phyloP scores from a whole-genome alignment of 2,888 invertebrate species.

The Cephus pygmeus region DNA sequence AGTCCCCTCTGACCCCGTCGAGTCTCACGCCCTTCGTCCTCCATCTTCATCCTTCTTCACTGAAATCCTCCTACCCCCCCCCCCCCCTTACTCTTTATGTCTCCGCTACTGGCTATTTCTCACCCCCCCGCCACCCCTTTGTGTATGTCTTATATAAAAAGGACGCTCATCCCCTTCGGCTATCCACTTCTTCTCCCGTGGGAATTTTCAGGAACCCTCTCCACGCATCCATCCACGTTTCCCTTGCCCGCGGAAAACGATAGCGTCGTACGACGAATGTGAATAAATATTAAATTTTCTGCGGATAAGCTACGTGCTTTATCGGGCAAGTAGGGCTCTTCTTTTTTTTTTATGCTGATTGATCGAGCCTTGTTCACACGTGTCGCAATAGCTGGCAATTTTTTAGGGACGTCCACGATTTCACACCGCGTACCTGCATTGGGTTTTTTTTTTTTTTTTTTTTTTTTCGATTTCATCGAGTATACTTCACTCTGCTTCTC shows the following conservation, averaged over 20 bases:
- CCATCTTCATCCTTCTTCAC: slow-evolving; percentile 15
- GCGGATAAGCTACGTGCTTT: slow-evolving; percentile 35
- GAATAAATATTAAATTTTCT: slow-evolving; percentile 63
- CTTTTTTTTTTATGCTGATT: slow-evolving; percentile 17
- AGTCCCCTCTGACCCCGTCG: slow-evolving; percentile 20
- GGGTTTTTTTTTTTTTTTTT: too few relatives aligned
- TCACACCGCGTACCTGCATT: not conserved
- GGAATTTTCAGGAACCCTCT: slow-evolving; percentile 46
- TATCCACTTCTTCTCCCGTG: slow-evolving; percentile 55
- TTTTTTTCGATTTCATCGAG: too few relatives aligned
- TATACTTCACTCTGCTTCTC: too few relatives aligned
- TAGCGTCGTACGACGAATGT: slow-evolving; percentile 40
- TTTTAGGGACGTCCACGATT: not conserved
- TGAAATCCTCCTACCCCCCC: not conserved
- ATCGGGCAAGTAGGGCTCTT: slow-evolving; percentile 60
- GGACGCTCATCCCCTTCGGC: slow-evolving; percentile 42
- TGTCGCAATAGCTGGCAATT: too few relatives aligned
- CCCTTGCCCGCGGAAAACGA: too few relatives aligned
- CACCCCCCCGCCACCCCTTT: not conserved
- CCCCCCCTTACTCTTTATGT: not conserved
- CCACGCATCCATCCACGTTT: slow-evolving; percentile 50
- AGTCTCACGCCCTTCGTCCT: slow-evolving; percentile 14
- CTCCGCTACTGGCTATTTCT: not conserved
- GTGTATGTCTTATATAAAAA: slow-evolving; percentile 49
- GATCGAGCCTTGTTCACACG: not conserved